phyloP scores from a whole-genome alignment of 2,797 vertebrate genomes.

The Pseudomugil gertrudae region DNA sequence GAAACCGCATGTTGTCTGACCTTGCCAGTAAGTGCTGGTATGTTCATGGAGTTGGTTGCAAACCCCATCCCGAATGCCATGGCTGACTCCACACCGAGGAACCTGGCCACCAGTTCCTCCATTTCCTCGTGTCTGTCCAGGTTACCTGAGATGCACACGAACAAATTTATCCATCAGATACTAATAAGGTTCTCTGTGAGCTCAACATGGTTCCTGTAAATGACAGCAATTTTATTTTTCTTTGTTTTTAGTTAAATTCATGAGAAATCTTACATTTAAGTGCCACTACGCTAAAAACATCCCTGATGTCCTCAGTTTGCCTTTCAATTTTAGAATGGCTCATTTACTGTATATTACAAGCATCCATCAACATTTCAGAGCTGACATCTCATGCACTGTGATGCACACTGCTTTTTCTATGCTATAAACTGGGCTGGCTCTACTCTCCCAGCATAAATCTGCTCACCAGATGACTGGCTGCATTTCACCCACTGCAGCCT shows the following conservation, averaged over 20 bases:
- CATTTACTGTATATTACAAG: not conserved
- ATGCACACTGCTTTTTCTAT: not conserved
- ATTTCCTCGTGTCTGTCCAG: slow-evolving; percentile 89
- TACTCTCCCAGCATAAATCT: slow-evolving; percentile 3
- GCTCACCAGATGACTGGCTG: not conserved
- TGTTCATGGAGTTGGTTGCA: slow-evolving; percentile 96
- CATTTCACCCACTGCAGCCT: not conserved
- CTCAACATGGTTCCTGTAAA: not conserved
- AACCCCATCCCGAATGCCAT: slow-evolving; percentile 98
- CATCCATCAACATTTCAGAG: not conserved
- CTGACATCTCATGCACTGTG: not conserved
- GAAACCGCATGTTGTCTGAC: slow-evolving; percentile 64
- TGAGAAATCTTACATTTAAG: not conserved
- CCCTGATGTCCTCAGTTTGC: not conserved
- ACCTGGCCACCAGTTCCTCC: slow-evolving; percentile 86
- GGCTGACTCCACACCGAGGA: slow-evolving; percentile 90
- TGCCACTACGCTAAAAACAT: not conserved
- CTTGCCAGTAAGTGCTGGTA: slow-evolving; percentile 91
- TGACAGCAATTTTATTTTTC: not conserved
- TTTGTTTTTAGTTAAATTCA: not conserved
- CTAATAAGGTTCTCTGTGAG: not conserved
- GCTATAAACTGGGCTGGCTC: not conserved
- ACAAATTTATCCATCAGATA: not conserved
- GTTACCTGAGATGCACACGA: slow-evolving; percentile 82
- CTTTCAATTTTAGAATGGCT: not conserved